Conservation (phyloP, 2,797 vertebrate genomes). For the Caiman crocodilus region DNA sequence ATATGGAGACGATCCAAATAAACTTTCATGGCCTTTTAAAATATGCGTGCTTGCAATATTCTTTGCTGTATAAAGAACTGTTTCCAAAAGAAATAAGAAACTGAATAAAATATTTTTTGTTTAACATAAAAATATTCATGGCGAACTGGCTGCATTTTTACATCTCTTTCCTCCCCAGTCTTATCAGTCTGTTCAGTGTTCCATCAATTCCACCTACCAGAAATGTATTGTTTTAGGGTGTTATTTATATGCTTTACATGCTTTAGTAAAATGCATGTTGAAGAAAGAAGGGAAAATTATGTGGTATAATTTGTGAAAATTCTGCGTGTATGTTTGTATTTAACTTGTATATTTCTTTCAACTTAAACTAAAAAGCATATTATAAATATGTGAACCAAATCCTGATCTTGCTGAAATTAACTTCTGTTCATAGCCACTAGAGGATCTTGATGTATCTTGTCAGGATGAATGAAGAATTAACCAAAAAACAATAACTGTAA, state of each 20-base stretch:
- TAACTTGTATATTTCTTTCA: background rate
- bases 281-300: background rate
- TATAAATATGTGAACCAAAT: background rate
- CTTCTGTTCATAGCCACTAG: background rate
- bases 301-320: background rate
- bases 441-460: background rate
- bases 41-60: background rate
- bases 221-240: background rate
- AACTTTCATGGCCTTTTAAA: background rate
- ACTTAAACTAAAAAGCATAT: background rate
- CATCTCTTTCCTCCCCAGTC: background rate
- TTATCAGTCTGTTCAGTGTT: background rate
- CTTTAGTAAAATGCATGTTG: background rate
- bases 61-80: conserved; percentile 6
- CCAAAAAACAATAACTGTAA: background rate
- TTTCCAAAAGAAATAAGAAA: background rate
- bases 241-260: background rate
- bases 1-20: background rate
- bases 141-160: conserved; percentile 18
- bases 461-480: background rate
- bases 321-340: background rate
- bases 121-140: conserved; percentile 22
- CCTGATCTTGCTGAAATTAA: background rate
- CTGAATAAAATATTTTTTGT: conserved; percentile 18
- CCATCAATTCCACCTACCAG: background rate